phyloP scores from a whole-genome alignment of 2,888 invertebrate species.

The Aproaerema taeniolella region DNA sequence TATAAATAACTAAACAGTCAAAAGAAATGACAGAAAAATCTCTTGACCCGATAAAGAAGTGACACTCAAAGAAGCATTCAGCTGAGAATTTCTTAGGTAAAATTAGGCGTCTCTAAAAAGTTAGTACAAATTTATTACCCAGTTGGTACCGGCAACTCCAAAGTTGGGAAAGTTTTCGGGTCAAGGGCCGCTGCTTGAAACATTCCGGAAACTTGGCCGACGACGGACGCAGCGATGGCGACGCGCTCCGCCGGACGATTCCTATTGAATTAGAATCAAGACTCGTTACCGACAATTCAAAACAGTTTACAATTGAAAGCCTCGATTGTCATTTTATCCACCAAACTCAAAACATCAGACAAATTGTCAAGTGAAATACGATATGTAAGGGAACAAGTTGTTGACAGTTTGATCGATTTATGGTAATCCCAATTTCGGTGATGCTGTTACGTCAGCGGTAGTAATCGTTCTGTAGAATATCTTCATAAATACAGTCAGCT shows the following conservation, averaged over 20 bases:
- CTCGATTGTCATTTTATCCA: too few relatives aligned
- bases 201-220: slow-evolving; percentile 37
- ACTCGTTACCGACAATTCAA: too few relatives aligned
- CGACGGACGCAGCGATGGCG: slow-evolving; percentile 21
- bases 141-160: slow-evolving; percentile 29
- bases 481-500: too few relatives aligned
- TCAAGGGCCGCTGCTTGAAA: slow-evolving; percentile 50
- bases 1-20: too few relatives aligned
- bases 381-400: not conserved
- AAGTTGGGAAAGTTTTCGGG: slow-evolving; percentile 53
- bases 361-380: too few relatives aligned
- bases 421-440: not conserved
- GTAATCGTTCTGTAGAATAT: too few relatives aligned
- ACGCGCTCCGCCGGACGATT: slow-evolving; percentile 11
- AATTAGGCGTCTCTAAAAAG: slow-evolving; percentile 26
- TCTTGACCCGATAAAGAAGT: slow-evolving; percentile 2
- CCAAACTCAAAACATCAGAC: too few relatives aligned
- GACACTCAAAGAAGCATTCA: slow-evolving; percentile 6
- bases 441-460: too few relatives aligned
- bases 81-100: slow-evolving; percentile 8
- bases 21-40: slow-evolving; percentile 3
- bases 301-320: slow-evolving; percentile 1
- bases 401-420: slow-evolving; percentile 5
- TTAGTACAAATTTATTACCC: slow-evolving; percentile 47
- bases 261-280: slow-evolving; percentile 10